Conservation (phyloP, 2,797 vertebrate species). For the Micromesistius poutassou region DNA sequence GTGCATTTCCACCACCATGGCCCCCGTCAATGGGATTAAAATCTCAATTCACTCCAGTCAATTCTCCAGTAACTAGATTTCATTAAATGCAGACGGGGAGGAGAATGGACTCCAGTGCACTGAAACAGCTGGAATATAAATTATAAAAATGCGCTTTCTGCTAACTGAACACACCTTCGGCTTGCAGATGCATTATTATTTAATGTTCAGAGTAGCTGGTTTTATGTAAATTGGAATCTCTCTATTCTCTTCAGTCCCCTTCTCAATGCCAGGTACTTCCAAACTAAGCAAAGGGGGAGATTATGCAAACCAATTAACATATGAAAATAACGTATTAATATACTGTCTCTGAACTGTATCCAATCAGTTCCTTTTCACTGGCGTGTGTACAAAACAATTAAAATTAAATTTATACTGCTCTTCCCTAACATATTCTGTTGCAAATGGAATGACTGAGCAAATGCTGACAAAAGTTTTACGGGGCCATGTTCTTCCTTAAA, state of each 20-base stretch:
- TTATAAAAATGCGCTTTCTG: constrained; percentile 99
- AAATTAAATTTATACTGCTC: constrained; percentile 99
- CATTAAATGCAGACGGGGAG: constrained; percentile 95
- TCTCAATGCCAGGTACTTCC: constrained; percentile 96
- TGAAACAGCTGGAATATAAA: constrained; percentile 99
- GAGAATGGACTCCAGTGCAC: constrained; percentile 91
- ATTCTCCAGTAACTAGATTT: constrained; percentile 99
- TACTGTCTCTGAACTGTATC: constrained; percentile 99
- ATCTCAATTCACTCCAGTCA: constrained; percentile 98
- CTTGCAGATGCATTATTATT: constrained; percentile 97
- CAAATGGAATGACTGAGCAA: constrained; percentile 95
- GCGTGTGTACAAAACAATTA: constrained; percentile 99
- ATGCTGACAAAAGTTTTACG: constrained; percentile 90
- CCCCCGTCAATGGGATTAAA: constrained; percentile 97
- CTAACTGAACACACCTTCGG: constrained; percentile 98
- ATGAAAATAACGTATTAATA: constrained; percentile 99
- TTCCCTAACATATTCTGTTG: constrained; percentile 95
- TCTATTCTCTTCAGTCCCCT: constrained; percentile 84
- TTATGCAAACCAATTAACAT: constrained; percentile 99
- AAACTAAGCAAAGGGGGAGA: constrained; percentile 91
- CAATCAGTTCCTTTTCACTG: constrained; percentile 99
- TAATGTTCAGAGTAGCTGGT: constrained; percentile 94
- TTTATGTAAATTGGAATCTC: constrained; percentile 97
- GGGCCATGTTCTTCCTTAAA: constrained; percentile 83
- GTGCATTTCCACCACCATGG: constrained; percentile 87